phyloP scores from a whole-genome alignment of 2,113 vertebrate species.

The Delphinus delphis region DNA sequence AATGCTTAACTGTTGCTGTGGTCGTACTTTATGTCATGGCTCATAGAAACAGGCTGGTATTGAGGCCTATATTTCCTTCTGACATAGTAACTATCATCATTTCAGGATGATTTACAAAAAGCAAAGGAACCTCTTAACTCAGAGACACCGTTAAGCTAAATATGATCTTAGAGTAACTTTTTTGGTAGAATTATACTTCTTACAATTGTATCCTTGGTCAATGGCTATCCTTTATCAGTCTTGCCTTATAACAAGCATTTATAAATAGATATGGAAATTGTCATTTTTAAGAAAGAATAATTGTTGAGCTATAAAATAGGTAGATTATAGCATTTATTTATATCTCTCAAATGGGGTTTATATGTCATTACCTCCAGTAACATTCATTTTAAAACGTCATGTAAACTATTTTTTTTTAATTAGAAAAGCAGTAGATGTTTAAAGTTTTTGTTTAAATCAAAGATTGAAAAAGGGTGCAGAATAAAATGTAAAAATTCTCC shows the following conservation, averaged over 20 bases:
- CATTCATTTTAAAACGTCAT: background rate
- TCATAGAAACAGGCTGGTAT: background rate
- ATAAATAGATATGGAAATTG: background rate
- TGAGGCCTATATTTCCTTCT: background rate
- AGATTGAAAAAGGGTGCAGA: background rate
- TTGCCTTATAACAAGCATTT: background rate
- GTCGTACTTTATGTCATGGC: background rate
- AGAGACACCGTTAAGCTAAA: background rate
- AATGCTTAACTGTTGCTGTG: background rate
- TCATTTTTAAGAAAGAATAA: constrained; percentile 25
- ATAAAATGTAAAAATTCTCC: background rate
- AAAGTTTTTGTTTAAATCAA: background rate
- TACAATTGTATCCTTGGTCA: background rate
- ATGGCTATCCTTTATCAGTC: background rate
- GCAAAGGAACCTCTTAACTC: background rate
- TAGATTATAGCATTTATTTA: background rate
- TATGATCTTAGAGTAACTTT: background rate
- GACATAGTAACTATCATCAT: background rate
- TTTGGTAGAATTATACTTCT: background rate
- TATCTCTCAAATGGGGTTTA: background rate
- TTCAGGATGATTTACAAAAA: constrained; percentile 3
- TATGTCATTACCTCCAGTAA: background rate
- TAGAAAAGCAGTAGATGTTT: constrained; percentile 2
- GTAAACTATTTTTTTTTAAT: background rate
- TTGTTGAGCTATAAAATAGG: background rate